Conservation (phyloP, 2,888 invertebrate species). For the Tenthredo distinguenda region DNA sequence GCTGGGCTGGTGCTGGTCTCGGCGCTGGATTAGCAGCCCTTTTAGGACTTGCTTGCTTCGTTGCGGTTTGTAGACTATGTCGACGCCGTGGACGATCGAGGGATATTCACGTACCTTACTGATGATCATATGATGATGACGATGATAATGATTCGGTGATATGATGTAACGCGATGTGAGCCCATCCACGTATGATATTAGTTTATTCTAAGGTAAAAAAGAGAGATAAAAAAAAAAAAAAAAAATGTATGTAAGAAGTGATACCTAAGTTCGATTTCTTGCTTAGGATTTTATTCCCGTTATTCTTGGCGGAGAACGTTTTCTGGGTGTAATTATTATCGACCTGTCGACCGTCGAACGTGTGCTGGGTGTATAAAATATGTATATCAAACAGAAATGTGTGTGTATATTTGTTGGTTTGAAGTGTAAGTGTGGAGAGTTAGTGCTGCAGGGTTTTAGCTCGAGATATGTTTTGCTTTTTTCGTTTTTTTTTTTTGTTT, state of each 20-base stretch:
- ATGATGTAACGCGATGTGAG: background rate
- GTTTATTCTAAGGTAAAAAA: background rate
- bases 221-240: background rate
- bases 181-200: background rate
- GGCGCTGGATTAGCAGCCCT: slow-evolving; percentile 82
- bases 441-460: background rate
- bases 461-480: background rate
- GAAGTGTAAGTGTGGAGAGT: background rate
- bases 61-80: slow-evolving; percentile 83
- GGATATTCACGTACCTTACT: slow-evolving; percentile 83
- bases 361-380: background rate
- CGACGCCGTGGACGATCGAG: slow-evolving; percentile 82
- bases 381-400: background rate
- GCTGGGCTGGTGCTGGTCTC: slow-evolving; percentile 84
- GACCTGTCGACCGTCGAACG: background rate
- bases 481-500: background rate
- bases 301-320: background rate
- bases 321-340: background rate
- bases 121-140: slow-evolving; percentile 66
- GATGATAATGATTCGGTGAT: background rate
- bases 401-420: background rate
- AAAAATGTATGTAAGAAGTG: background rate
- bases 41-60: slow-evolving; percentile 81
- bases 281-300: background rate
- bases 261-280: background rate